These are phyloP conservation scores for Amphipoea oculea DNA, from an alignment of 2,888 invertebrate species.

Conservation along the genomic window DNA sequence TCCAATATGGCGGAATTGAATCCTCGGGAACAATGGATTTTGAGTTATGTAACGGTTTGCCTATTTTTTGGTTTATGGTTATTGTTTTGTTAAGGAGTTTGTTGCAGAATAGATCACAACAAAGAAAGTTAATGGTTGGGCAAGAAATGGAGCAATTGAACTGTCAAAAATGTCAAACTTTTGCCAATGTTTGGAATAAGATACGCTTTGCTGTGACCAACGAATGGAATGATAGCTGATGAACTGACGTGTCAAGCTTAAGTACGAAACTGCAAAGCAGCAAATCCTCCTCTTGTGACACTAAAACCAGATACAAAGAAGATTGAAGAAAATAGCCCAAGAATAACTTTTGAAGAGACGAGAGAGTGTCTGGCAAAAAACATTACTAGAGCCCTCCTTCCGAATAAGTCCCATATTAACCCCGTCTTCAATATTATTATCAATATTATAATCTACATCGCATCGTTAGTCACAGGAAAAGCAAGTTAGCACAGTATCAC, in stretches of 20 bases:
- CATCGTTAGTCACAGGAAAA: conserved; percentile 56
- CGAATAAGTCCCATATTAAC: not conserved
- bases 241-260: not conserved
- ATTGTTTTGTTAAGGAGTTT: conserved; percentile 22
- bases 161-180: not conserved
- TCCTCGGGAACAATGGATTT: conserved; percentile 59
- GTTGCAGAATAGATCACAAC: conserved; percentile 10
- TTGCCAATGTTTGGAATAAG: not conserved
- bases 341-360: not conserved
- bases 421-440: not conserved
- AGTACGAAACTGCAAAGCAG: no score
- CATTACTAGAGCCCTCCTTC: not conserved
- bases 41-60: conserved; percentile 36
- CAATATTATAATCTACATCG: conserved; percentile 25
- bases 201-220: not conserved
- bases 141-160: not conserved
- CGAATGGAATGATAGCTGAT: not conserved
- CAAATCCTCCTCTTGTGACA: no score
- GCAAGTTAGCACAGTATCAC: conserved; percentile 51
- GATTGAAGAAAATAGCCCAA: not conserved
- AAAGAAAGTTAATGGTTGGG: conserved; percentile 1
- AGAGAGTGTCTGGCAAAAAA: not conserved
- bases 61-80: conserved; percentile 33
- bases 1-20: conserved; percentile 60
- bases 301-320: not conserved